Percentiles rank a stretch among this genome's conserved stretches.
Evolutionary conservation across 2,888 invertebrate genomes (phyloP).

Genomic region (Drosophila emarginata): DNA sequence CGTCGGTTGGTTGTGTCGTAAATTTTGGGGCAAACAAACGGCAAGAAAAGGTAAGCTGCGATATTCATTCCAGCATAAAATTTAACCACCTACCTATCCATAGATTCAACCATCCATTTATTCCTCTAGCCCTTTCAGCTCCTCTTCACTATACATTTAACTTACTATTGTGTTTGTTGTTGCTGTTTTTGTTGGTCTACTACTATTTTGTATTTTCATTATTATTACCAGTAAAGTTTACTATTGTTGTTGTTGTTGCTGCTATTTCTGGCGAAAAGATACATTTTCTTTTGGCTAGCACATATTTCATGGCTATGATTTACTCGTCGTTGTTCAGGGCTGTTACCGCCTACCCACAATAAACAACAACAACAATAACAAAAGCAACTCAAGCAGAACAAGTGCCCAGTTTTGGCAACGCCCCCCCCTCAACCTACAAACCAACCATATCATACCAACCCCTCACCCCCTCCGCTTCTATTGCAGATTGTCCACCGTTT

Average conservation of each 20-base stretch:
- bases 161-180: constrained; percentile 11
- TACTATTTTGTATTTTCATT: constrained; percentile 68
- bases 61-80: constrained; percentile 61
- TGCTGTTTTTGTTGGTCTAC: constrained; percentile 1
- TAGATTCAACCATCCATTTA: constrained; percentile 32
- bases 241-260: constrained; percentile 16
- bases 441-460: constrained; percentile 1
- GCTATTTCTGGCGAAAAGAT: constrained; percentile 23
- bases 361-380: constrained; percentile 21
- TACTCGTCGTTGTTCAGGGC: constrained; percentile 74
- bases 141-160: no score
- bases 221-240: constrained; percentile 60
- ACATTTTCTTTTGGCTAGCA: constrained; percentile 56
- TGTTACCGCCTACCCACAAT: constrained; percentile 51
- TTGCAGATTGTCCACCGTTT: no score
- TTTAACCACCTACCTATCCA: constrained; percentile 40
- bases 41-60: constrained; percentile 58
- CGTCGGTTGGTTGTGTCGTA: constrained; percentile 51
- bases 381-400: constrained; percentile 71
- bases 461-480: neutral
- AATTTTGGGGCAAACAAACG: constrained; percentile 61
- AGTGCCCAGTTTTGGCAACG: constrained; percentile 56
- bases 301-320: constrained; percentile 78
- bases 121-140: constrained; percentile 30
- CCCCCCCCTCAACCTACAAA: constrained; percentile 12